Evolutionary conservation across 2,113 vertebrate species (phyloP), one percentile per base, ranked within the genome.

Genomic region (Stegastes partitus): DNA sequence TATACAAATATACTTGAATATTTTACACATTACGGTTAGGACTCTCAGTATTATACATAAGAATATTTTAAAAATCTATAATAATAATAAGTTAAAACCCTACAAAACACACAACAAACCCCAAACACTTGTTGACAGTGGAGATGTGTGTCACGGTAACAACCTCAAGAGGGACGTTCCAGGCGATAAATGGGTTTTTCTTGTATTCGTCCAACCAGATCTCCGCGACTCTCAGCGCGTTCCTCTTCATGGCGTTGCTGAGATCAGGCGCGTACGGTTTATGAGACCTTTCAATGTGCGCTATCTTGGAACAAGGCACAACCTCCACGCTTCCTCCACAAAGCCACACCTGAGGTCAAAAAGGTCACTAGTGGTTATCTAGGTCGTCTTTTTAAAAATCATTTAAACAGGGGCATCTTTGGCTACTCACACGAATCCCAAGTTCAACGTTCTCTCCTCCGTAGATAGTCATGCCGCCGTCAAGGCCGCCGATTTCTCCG

Each of bases 391-490:
- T 3, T 12, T n/a, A 25, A 7, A n/a, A 15, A 1, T 37, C n/a
- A 14, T 42, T 42, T 42, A 2, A 42, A 42, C 1, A 7, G 31
- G 6, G 6, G 39, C 39, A 2, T 42, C 39, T 42, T 2, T 2
- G 12, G 14, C 5, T 11, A 86, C 95, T 97, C 91, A 98, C 97
- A 89, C 96, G 94, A 74, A 99, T 95, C n/a, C 96, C 97, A 0
- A 99, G 96, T 79, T 99, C 97, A 2, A 99, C 96, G 4, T 99
- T 99, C 81, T 98, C 97, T 47, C 97, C 97, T 68, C 97, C 97
- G 0, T 98, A 99, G 8, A 97, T 91, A 68, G 94, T 95, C 97
- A 98, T 98, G 77, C 97, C 97, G 86, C 95, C 95, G 45, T 99
- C 97, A 64, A 99, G 88, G 7, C 95, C 89, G 61, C 97, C 97